Conservation (phyloP, 2,113 vertebrate species). For the Camelus bactrianus region DNA sequence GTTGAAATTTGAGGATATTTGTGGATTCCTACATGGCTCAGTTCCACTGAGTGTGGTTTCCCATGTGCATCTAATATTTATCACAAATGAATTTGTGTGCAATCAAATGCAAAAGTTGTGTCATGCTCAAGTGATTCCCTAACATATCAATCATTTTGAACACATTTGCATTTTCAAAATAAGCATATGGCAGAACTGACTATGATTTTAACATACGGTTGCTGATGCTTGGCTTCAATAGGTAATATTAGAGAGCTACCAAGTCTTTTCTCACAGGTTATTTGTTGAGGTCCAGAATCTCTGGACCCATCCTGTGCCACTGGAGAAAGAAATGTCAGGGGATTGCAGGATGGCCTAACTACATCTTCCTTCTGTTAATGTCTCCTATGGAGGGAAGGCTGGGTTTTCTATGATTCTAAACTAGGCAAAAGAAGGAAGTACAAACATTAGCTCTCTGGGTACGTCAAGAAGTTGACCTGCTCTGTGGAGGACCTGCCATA, state of each 20-base stretch:
- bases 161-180: constrained; percentile 36
- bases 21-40: not conserved
- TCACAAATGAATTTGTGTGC: not conserved
- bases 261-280: not conserved
- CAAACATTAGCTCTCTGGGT: not conserved
- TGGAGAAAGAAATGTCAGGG: not conserved
- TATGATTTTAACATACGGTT: not conserved
- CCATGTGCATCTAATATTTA: not conserved
- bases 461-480: not conserved
- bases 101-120: not conserved
- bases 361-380: not conserved
- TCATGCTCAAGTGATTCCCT: not conserved
- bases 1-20: not conserved
- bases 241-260: not conserved
- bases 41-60: not conserved
- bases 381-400: not conserved
- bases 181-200: not conserved
- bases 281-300: not conserved
- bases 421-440: not conserved
- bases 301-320: not conserved
- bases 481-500: not conserved
- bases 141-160: not conserved
- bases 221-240: not conserved
- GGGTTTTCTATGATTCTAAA: not conserved
- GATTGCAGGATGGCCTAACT: not conserved